Conservation (phyloP, 2,113 vertebrate genomes). For the Dolichallabes microphthalmus region DNA sequence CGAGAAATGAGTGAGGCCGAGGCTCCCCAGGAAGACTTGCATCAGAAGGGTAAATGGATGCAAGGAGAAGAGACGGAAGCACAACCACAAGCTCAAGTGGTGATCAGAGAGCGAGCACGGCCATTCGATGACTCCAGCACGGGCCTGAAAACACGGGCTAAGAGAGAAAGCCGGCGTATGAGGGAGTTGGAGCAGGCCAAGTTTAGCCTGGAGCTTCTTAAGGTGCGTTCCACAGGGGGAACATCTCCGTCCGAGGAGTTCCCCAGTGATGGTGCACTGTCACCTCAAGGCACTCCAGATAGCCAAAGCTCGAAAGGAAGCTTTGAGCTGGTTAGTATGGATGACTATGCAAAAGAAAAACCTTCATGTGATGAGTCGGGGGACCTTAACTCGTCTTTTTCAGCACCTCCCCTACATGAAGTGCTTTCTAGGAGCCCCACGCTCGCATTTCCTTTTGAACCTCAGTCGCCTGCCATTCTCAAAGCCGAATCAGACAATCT, state of each 20-base stretch:
- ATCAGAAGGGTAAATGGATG: conserved; percentile 40
- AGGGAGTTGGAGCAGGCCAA: conserved; percentile 94
- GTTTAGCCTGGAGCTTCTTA: conserved; percentile 93
- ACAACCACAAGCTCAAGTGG: conserved; percentile 56
- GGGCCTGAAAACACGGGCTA: conserved; percentile 85
- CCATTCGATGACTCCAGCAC: conserved; percentile 79
- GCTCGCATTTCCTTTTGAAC: conserved; percentile 34
- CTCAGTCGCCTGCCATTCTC: conserved; percentile 26
- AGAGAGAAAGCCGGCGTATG: conserved; percentile 92
- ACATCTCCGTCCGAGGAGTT: conserved; percentile 86
- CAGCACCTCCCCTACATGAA: conserved; percentile 40
- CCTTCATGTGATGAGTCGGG: conserved; percentile 59
- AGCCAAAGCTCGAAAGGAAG: conserved; percentile 92
- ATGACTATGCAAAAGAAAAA: conserved; percentile 76
- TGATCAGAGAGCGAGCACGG: conserved; percentile 79
- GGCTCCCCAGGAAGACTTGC: conserved; percentile 49
- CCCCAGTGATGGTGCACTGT: conserved; percentile 72
- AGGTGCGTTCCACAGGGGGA: conserved; percentile 84
- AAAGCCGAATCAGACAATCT: conserved; percentile 47
- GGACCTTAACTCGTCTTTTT: conserved; percentile 57
- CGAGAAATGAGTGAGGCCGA: conserved; percentile 69
- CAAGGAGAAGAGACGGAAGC: conserved; percentile 13
- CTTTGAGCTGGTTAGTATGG: conserved; percentile 83
- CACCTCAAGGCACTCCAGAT: conserved; percentile 85
- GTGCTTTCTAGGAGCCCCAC: conserved; percentile 52